A percentile compares a stretch with the other conserved stretches of the same genome.
Conservation (phyloP, 2,113 vertebrate genomes). For the Oncorhynchus nerka region DNA sequence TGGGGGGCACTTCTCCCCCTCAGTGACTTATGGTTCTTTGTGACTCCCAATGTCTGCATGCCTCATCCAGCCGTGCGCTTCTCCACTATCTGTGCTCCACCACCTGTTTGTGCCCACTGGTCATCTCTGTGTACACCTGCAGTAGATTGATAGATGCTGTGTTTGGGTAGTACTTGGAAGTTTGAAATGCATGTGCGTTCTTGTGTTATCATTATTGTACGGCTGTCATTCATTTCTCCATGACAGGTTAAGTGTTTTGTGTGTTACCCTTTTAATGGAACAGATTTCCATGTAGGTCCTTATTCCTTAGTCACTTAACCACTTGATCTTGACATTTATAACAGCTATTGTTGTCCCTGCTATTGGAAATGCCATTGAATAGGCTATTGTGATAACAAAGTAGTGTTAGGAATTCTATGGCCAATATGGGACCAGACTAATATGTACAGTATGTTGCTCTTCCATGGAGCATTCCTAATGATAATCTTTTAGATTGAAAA, state of each 20-base stretch:
- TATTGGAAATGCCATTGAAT: background rate
- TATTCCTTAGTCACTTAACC: no score
- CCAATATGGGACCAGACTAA: background rate
- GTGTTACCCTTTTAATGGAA: no score
- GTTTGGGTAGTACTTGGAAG: constrained; percentile 33
- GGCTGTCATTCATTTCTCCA: background rate
- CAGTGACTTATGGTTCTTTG: constrained; percentile 61
- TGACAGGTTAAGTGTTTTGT: background rate
- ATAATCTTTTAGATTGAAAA: background rate
- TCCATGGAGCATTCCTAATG: background rate
- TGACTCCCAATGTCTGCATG: constrained; percentile 41
- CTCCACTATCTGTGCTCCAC: constrained; percentile 40
- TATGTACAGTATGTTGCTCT: background rate
- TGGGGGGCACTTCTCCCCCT: constrained; percentile 25
- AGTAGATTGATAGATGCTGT: constrained; percentile 58
- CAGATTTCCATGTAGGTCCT: no score
- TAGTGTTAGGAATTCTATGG: background rate
- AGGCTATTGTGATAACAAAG: background rate
- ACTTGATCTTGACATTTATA: no score
- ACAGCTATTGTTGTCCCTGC: background rate
- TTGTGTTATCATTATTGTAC: constrained; percentile 10
- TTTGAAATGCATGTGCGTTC: constrained; percentile 49
- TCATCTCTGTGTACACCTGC: constrained; percentile 60
- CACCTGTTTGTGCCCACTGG: constrained; percentile 66
- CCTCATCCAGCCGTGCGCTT: constrained; percentile 45